phyloP scores from a whole-genome alignment of 1,140 invertebrate species.

The Rhagoletis pomonella region DNA sequence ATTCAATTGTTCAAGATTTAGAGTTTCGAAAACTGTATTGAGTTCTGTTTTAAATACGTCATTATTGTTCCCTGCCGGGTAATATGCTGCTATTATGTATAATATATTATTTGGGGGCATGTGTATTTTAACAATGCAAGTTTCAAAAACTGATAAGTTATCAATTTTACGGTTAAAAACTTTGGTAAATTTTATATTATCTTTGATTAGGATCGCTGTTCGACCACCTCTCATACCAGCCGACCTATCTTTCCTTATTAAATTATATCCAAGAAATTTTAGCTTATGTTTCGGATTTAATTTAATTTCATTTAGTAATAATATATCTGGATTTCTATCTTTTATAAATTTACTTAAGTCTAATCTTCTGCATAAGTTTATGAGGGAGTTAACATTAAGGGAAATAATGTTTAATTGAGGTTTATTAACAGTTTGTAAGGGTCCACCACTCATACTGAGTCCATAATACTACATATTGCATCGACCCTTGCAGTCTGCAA shows the following conservation, averaged over 20 bases:
- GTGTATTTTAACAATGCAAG: constrained; percentile 32
- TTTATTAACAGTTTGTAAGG: background rate
- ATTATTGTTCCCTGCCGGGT: constrained; percentile 4
- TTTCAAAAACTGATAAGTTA: background rate
- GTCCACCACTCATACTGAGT: background rate
- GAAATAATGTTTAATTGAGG: too few species aligned
- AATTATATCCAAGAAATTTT: background rate
- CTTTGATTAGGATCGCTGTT: background rate
- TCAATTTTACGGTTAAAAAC: background rate
- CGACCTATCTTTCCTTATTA: constrained; percentile 44
- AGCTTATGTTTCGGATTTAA: background rate
- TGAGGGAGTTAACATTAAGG: constrained; percentile 18
- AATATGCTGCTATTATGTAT: constrained; percentile 37
- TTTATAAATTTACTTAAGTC: constrained; percentile 7
- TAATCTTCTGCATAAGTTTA: constrained; percentile 12
- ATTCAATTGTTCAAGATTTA: constrained; percentile 8
- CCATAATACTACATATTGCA: constrained; percentile 5
- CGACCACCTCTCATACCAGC: background rate
- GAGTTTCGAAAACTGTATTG: background rate
- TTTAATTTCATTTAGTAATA: constrained; percentile 41
- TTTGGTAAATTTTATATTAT: constrained; percentile 5
- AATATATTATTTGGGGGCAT: background rate
- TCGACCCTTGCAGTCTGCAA: constrained; percentile 36
- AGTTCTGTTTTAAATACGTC: background rate
- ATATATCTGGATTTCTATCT: background rate